Evolutionary conservation across 2,888 invertebrate species (phyloP), one percentile per base, ranked within the genome.

Genomic region (Eupithecia subumbrata): DNA sequence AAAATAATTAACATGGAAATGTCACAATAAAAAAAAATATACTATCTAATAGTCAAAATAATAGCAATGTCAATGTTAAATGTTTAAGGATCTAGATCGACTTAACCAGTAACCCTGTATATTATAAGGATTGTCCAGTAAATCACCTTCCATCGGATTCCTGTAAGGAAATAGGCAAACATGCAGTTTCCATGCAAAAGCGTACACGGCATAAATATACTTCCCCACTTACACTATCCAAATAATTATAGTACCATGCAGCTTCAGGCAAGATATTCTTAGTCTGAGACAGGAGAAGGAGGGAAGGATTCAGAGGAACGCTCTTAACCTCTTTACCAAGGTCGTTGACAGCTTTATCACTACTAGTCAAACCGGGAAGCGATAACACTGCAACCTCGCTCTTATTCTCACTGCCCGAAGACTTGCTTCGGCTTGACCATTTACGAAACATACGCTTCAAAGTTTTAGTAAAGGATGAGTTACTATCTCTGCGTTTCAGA

Each of bases 241-340:
- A 88, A 86, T 93, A 94, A 84, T 92, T 89, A 94, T 88, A 94
- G 90, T 94, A 94, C 94, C 94, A 94, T 91, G 92, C 92, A 90
- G 90, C 93, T 69, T 92, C 92, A 25, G 92, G 83, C 37, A 94
- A 84, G 45, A 94, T 87, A 66, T 85, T 90, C 74, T 90, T 86
- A 74, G 93, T 93, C 84, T 94, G 94, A 82, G 90, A 90, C 5
- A 94, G 77, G 2, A 94, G 87, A 4, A 92, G 84, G n/a, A 94
- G 84, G 78, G 94, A 92, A 5, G 92, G 91, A 80, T 85, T 88
- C 60, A 93, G 83, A 43, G 94, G 94, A 45, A 94, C 88, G 64
- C 75, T 86, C 76, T 90, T 92, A 0, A 93, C 87, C 3, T 92
- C 92, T 74, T 89, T 93, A 2, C 92, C 91, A 12, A 92, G 83